A percentile compares a stretch with the other conserved stretches of the same genome.
phyloP scores from a whole-genome alignment of 2,888 invertebrate species.

The Lithophane leautieri region DNA sequence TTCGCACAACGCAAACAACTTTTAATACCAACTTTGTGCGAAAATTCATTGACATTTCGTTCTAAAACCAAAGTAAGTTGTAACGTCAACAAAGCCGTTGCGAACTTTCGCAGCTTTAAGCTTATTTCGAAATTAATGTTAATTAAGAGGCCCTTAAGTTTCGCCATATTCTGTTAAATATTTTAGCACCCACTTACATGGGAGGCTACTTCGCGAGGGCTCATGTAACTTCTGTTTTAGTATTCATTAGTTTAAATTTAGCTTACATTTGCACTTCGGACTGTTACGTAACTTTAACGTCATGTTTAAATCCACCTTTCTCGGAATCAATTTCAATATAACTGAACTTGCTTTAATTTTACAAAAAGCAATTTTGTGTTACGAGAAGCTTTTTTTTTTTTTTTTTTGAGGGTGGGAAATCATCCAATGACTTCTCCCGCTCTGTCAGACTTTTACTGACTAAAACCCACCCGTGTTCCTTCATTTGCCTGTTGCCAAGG shows the following conservation, averaged over 20 bases:
- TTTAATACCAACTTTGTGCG: conserved; percentile 21
- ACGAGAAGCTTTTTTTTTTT: conserved; percentile 23
- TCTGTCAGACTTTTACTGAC: too few species aligned
- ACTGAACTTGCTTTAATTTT: conserved; percentile 39
- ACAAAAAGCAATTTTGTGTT: conserved; percentile 39
- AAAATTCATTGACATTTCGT: conserved; percentile 38
- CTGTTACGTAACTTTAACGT: conserved; percentile 40
- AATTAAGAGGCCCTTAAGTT: conserved; percentile 58
- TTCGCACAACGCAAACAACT: conserved; percentile 11
- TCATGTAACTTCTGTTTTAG: conserved; percentile 51
- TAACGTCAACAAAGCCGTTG: conserved; percentile 34
- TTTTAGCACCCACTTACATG: conserved; percentile 58
- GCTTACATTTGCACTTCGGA: conserved; percentile 43
- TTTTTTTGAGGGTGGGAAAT: too few species aligned
- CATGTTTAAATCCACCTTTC: conserved; percentile 39
- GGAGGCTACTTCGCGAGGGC: conserved; percentile 30
- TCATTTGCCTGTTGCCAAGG: too few species aligned
- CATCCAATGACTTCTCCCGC: too few species aligned
- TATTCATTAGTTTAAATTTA: conserved; percentile 54
- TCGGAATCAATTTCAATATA: conserved; percentile 41
- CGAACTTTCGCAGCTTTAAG: conserved; percentile 49
- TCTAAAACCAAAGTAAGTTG: conserved; percentile 51
- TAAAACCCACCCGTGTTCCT: too few species aligned
- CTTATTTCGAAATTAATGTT: conserved; percentile 60
- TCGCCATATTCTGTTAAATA: conserved; percentile 54